These are phyloP conservation scores for Cryptoblepharus egeriae DNA, from an alignment of 2,797 vertebrate species.

Conservation along the genomic window DNA sequence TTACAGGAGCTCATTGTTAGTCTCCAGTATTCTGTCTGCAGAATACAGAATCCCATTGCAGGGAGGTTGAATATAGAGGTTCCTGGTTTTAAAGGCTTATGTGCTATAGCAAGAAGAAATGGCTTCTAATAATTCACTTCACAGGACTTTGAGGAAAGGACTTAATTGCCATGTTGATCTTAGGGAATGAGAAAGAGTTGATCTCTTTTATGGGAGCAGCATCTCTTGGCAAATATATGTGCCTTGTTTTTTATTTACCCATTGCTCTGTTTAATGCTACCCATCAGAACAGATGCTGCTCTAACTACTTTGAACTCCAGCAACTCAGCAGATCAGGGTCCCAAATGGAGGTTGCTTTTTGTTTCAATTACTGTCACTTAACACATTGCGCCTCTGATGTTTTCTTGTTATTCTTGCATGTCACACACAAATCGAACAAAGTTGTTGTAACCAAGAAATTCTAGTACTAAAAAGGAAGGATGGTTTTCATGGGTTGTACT, in stretches of 20 bases:
- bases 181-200: neutral
- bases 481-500: neutral
- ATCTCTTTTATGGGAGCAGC: neutral
- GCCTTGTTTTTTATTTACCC: neutral
- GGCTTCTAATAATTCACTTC: slow-evolving; percentile 5
- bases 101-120: neutral
- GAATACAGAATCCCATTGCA: neutral
- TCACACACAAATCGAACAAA: neutral
- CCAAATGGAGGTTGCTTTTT: neutral
- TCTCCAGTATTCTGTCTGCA: neutral
- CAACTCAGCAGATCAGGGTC: neutral
- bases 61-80: neutral
- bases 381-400: neutral
- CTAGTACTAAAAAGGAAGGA: neutral
- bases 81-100: neutral
- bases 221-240: neutral
- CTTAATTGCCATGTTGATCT: slow-evolving; percentile 6
- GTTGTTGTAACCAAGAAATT: neutral
- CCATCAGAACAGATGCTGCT: neutral
- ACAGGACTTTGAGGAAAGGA: neutral
- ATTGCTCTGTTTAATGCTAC: neutral
- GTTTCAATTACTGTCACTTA: neutral
- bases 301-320: neutral
- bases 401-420: neutral
- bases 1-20: neutral